Evolutionary conservation across 1,140 invertebrate genomes (phyloP).

Genomic region (Samia ricini): DNA sequence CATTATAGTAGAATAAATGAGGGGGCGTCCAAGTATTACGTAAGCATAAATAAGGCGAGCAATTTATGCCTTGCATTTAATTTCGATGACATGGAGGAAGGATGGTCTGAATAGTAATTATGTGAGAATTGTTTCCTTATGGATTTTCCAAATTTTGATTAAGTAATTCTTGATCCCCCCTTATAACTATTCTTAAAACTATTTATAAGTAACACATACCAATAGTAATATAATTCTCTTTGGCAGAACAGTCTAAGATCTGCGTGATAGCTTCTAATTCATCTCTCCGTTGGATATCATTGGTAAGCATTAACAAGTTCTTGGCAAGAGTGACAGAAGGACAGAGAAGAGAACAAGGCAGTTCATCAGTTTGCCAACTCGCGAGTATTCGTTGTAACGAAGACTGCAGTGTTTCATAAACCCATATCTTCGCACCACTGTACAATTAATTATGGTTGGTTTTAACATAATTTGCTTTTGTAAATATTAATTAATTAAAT

Average conservation of each 20-base stretch:
- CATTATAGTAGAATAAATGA: too few relatives aligned
- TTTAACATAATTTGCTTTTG: neutral
- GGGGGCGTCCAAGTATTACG: too few relatives aligned
- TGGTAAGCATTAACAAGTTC: constrained; percentile 24
- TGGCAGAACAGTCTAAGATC: constrained; percentile 3
- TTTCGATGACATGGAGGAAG: too few relatives aligned
- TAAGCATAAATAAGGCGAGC: too few relatives aligned
- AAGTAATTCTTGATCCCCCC: too few relatives aligned
- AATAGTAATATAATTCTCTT: constrained; percentile 20
- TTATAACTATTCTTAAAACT: too few relatives aligned
- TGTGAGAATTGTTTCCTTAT: too few relatives aligned
- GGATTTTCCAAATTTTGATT: too few relatives aligned
- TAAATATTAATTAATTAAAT: neutral
- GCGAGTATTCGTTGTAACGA: constrained; percentile 7
- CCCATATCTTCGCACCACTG: constrained; percentile 64
- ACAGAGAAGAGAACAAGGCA: constrained; percentile 29
- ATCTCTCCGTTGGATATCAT: constrained; percentile 14
- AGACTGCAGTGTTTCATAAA: constrained; percentile 46
- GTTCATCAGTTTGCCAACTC: constrained; percentile 40
- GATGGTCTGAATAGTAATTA: too few relatives aligned
- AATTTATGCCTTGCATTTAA: too few relatives aligned
- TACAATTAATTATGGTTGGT: constrained; percentile 7
- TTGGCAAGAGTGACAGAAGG: constrained; percentile 31
- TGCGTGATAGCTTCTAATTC: constrained; percentile 17
- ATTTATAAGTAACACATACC: constrained; percentile 26